Conservation (phyloP, 2,113 vertebrate species). For the Coryphaenoides rupestris region DNA sequence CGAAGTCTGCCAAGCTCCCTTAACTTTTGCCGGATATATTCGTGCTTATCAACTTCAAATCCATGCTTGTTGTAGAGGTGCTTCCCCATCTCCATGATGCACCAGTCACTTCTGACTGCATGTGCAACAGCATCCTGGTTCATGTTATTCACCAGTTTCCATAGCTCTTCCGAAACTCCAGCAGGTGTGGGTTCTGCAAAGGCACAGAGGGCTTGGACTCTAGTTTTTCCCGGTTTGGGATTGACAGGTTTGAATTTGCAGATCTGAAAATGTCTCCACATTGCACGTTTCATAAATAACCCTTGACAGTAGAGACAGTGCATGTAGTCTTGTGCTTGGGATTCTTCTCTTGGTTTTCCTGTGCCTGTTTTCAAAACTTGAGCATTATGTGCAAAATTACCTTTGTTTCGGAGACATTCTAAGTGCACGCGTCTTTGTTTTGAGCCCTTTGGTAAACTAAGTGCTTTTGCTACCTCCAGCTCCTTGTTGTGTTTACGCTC, state of each 20-base stretch:
- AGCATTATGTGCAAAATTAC: conserved; percentile 19
- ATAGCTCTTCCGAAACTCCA: conserved; percentile 13
- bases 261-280: conserved; percentile 11
- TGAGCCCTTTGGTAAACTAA: conserved; percentile 21
- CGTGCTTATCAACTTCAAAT: conserved; percentile 27
- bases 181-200: conserved; percentile 17
- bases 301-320: conserved; percentile 28
- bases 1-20: conserved; percentile 32
- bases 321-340: conserved; percentile 17
- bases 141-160: conserved; percentile 30
- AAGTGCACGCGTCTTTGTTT: conserved; percentile 22
- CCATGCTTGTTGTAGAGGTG: conserved; percentile 31
- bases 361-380: conserved; percentile 13
- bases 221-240: conserved; percentile 19
- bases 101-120: conserved; percentile 27
- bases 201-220: conserved; percentile 24
- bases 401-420: conserved; percentile 4
- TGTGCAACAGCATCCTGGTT: conserved; percentile 17
- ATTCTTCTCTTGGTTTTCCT: conserved; percentile 9
- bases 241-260: conserved; percentile 19
- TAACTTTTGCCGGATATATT: conserved; percentile 35
- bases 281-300: conserved; percentile 9
- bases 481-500: conserved; percentile 20
- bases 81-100: conserved; percentile 35
- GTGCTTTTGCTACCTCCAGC: conserved; percentile 9